Base-by-base conservation (phyloP, 2,113 vertebrate species). In the Oryzias woworae region DNA sequence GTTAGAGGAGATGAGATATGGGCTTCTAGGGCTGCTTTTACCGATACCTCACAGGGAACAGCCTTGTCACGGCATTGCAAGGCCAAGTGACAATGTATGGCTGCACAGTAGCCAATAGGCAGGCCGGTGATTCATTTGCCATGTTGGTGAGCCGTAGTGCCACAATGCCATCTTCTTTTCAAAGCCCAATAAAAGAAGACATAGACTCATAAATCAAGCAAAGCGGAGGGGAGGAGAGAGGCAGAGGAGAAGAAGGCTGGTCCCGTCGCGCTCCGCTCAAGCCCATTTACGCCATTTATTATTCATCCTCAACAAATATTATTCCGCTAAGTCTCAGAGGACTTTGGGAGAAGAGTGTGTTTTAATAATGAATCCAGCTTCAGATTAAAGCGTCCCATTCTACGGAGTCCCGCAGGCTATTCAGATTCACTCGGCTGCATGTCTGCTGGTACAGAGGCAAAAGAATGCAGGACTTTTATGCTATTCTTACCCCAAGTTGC, bases 291-390 rank as follows among this genome's bases (percentile, higher is more conserved):
- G 77, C 71, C 68, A 78, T 82, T 83, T 82, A 83, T 85, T 80
- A 85, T 87, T 89, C 82, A 84, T 68, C 68, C 80, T 86, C 85
- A 88, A 88, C 87, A 87, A 87, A 87, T 87, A 84, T 87, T 88
- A 87, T 87, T 75, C 80, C 52, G 10, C 58, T 43, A 63, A 79
- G 73, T 88, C 86, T 85, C 82, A 0, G 57, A 83, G 86, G 85
- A 86, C 75, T 79, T 83, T 65, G 52, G 62, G 51, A 75, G 76
- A 57, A 36, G 51, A 77, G 72, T 74, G 73, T 78, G 68, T 87
- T 88, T 88, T 83, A 79, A 81, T 85, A 87, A 89, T 84, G 81
- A 83, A 85, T 47, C 62, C 63, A 23, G 71, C 63, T 74, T 51
- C 69, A 66, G 81, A 82, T 78, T 77, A 75, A 87, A 88, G 77